Evolutionary conservation across 1,140 invertebrate genomes (phyloP).

Genomic region (Zaprionus ghesquierei): DNA sequence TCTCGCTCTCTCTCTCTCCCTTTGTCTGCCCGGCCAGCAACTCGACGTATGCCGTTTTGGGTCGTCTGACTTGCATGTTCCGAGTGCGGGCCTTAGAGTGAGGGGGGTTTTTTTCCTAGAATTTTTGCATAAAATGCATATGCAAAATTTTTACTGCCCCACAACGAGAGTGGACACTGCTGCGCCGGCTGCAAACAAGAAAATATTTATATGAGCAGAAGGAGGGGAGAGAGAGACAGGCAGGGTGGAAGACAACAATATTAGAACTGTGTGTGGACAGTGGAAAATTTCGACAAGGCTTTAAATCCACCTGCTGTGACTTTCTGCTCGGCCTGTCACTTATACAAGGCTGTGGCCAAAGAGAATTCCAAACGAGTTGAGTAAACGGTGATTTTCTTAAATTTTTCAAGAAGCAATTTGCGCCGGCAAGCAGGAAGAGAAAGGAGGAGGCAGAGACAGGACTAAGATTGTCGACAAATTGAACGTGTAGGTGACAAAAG

Average conservation of each 20-base stretch:
- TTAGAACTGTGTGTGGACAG: constrained; percentile 39
- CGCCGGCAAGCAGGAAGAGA: not conserved
- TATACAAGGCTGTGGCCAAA: constrained; percentile 9
- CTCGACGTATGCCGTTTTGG: not conserved
- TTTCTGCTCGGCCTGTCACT: constrained; percentile 11
- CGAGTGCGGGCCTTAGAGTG: not conserved
- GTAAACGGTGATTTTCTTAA: constrained; percentile 35
- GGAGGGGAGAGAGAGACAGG: not conserved
- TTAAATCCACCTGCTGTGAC: constrained; percentile 40
- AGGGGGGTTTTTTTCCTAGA: constrained; percentile 6
- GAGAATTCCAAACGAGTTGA: not conserved
- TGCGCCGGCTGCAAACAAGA: constrained; percentile 34
- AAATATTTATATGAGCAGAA: constrained; percentile 58
- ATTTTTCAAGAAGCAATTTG: constrained; percentile 32
- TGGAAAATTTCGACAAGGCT: constrained; percentile 48
- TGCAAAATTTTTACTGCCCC: constrained; percentile 55
- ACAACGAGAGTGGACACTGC: constrained; percentile 36
- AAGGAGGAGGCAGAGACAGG: no score
- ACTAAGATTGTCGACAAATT: constrained; percentile 38
- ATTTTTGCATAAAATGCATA: constrained; percentile 60
- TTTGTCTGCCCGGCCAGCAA: constrained; percentile 16
- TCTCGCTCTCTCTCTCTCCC: no score
- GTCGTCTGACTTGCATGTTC: not conserved
- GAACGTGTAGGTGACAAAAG: constrained; percentile 25
- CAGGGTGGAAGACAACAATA: constrained; percentile 19